Percentiles rank a stretch among this genome's conserved stretches.
These are phyloP conservation scores for Epistrophe eligans DNA, from an alignment of 2,888 invertebrate genomes.

Conservation along the genomic window DNA sequence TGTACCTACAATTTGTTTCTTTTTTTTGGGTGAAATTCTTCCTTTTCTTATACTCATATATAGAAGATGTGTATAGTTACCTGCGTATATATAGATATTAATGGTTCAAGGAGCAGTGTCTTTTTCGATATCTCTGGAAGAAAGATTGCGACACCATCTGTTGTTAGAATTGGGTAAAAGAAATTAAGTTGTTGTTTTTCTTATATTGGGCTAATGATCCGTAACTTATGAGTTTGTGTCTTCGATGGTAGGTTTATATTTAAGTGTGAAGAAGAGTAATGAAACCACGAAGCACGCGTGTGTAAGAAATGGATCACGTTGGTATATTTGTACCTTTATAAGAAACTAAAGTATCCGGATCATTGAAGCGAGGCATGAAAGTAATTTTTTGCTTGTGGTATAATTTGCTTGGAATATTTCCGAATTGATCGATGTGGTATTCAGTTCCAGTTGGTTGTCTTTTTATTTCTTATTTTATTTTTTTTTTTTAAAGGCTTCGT, in stretches of 20 bases:
- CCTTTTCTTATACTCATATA: neutral
- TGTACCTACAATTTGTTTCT: neutral
- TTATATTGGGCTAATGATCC: slow-evolving; percentile 73
- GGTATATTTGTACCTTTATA: neutral
- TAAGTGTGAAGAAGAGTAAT: slow-evolving; percentile 71
- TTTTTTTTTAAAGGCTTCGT: slow-evolving; percentile 33
- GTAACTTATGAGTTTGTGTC: slow-evolving; percentile 71
- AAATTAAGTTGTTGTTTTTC: slow-evolving; percentile 74
- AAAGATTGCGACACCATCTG: slow-evolving; percentile 70
- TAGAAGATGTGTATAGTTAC: neutral
- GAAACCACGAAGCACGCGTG: slow-evolving; percentile 64
- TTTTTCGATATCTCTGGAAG: slow-evolving; percentile 28
- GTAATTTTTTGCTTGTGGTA: slow-evolving; percentile 54
- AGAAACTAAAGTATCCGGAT: slow-evolving; percentile 19
- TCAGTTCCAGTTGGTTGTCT: slow-evolving; percentile 44
- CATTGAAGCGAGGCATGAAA: slow-evolving; percentile 61
- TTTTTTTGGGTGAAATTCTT: slow-evolving; percentile 54
- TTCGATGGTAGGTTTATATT: slow-evolving; percentile 22
- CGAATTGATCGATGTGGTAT: slow-evolving; percentile 63
- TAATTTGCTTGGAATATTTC: slow-evolving; percentile 32
- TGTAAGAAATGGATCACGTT: slow-evolving; percentile 69
- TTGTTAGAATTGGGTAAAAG: slow-evolving; percentile 48
- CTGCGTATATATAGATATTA: neutral
- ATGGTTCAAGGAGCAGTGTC: slow-evolving; percentile 18
- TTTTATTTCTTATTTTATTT: slow-evolving; percentile 21